Percentiles rank a stretch among this genome's conserved stretches.
phyloP scores from a whole-genome alignment of 2,113 vertebrate genomes.

The Syngnathoides biaculeatus region DNA sequence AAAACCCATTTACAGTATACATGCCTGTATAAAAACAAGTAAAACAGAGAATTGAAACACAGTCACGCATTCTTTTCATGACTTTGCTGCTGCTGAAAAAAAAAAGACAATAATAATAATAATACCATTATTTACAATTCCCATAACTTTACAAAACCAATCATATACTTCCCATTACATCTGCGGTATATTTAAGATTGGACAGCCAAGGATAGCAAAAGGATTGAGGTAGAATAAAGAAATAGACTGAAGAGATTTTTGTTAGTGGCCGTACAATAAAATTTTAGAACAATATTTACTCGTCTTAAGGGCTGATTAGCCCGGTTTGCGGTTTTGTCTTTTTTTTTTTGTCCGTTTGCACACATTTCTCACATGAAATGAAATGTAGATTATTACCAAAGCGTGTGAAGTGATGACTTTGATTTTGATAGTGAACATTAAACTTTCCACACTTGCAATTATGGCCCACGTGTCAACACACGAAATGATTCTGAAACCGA shows the following conservation, averaged over 20 bases:
- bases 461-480: neutral
- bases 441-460: constrained; percentile 2
- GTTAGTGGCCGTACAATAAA: neutral
- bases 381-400: constrained; percentile 28
- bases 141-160: constrained; percentile 60
- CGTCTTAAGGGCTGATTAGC: neutral
- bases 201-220: constrained; percentile 52
- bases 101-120: constrained; percentile 42
- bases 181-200: constrained; percentile 28
- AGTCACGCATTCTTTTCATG: constrained; percentile 47
- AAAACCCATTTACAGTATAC: constrained; percentile 31
- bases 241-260: constrained; percentile 17
- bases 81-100: constrained; percentile 37
- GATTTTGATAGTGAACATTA: constrained; percentile 14
- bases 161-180: constrained; percentile 35
- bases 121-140: constrained; percentile 67
- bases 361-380: constrained; percentile 6
- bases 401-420: constrained; percentile 10
- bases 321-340: neutral
- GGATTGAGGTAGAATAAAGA: constrained; percentile 75
- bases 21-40: constrained; percentile 53
- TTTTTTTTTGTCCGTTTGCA: neutral
- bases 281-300: neutral
- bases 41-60: constrained; percentile 28
- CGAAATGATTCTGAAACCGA: constrained; percentile 18